Percentiles rank a stretch among this genome's conserved stretches.
These are phyloP conservation scores for Dynastes hyllus DNA, from an alignment of 2,888 invertebrate species.

Conservation along the genomic window DNA sequence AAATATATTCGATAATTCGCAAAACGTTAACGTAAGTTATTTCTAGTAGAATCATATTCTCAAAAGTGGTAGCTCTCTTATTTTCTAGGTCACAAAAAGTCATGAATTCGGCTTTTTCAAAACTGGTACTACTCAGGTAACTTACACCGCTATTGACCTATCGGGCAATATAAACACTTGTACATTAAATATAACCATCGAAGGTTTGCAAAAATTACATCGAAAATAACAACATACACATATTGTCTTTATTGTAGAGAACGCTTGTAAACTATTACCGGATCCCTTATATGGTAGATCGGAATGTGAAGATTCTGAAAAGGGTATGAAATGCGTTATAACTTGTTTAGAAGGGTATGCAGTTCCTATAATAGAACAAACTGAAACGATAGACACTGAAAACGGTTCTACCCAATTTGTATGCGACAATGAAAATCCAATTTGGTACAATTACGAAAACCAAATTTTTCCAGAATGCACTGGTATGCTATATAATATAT, in stretches of 20 bases:
- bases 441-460: constrained; percentile 67
- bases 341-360: constrained; percentile 78
- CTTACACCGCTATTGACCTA: constrained; percentile 75
- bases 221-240: background rate
- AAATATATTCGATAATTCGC: constrained; percentile 75
- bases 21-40: constrained; percentile 62
- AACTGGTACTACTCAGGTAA: constrained; percentile 74
- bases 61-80: background rate
- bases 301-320: constrained; percentile 61
- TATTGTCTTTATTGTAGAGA: constrained; percentile 58
- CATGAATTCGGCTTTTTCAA: constrained; percentile 72
- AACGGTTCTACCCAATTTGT: constrained; percentile 60
- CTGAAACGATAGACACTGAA: constrained; percentile 55
- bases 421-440: constrained; percentile 67
- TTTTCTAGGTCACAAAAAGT: constrained; percentile 65
- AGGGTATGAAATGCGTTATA: constrained; percentile 72
- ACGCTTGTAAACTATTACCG: constrained; percentile 64
- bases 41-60: too few species aligned
- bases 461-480: constrained; percentile 75
- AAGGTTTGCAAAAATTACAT: constrained; percentile 68
- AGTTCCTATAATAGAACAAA: constrained; percentile 70
- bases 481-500: constrained; percentile 57
- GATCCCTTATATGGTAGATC: constrained; percentile 65
- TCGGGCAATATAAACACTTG: constrained; percentile 77
- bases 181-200: constrained; percentile 75